Base-by-base conservation (phyloP, 2,797 vertebrate species). In the Austrolebias charrua region DNA sequence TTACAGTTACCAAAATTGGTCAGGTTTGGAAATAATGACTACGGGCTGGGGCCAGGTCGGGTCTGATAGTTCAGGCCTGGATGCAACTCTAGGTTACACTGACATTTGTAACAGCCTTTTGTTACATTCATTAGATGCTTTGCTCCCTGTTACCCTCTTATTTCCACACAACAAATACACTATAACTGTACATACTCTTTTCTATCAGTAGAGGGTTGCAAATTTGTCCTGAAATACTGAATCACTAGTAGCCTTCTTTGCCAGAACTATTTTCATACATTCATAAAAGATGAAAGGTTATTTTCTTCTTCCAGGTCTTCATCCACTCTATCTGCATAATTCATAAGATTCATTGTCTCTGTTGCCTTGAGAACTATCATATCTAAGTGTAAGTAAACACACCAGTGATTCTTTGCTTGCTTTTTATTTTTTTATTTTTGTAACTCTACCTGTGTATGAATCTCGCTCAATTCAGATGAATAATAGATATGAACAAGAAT, bases 401-500 rank as follows among this genome's bases (percentile, higher is more conserved):
- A 55, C 63, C 69, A 77, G 58, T 42, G 64, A 60, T 42, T 60
- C 60, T 60, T 49, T 44, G 61, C 64, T 46, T 44, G 42, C n/a
- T n/a, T n/a, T n/a, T n/a, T n/a, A n/a, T n/a, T n/a, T n/a, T n/a
- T n/a, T n/a, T n/a, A n/a, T 33, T 31, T 31, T 31, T 31, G 7
- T 18, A 55, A 15, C 19, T 8, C n/a, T 61, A 51, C 63, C 40
- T 73, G 45, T 42, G 18, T 66, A 55, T 67, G 63, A 69, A 62
- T 76, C 44, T 24, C 71, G 29, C 40, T 46, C 44, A 62, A 66
- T 73, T 44, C 46, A 70, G 20, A 86, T 86, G 65, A 90, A 88
- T 87, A 81, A 90, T 87, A 78, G 55, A 86, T 80, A 57, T 60
- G 46, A 49, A 81, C 51, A 66, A 63, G 63, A 79, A 69, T 70